Evolutionary conservation across 2,888 invertebrate species (phyloP).

Genomic region (Graphium colonna): DNA sequence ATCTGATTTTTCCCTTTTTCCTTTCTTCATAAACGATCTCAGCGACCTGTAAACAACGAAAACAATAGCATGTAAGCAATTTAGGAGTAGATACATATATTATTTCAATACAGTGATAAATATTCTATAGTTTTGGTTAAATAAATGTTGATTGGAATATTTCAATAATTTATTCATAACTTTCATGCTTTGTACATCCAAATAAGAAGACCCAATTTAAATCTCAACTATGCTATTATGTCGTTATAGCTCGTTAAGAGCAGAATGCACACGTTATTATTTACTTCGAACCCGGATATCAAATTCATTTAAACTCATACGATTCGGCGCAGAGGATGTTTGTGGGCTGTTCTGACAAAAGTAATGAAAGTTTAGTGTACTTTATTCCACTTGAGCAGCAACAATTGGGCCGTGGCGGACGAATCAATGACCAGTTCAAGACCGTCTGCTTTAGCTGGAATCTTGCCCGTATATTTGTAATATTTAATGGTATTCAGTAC

Average conservation of each 20-base stretch:
- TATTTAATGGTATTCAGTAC: no score
- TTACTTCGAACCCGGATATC: background rate
- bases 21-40: slow-evolving; percentile 73
- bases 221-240: background rate
- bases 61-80: background rate
- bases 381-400: slow-evolving; percentile 69
- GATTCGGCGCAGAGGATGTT: slow-evolving; percentile 52
- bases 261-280: slow-evolving; percentile 6
- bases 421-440: slow-evolving; percentile 27
- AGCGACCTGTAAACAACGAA: slow-evolving; percentile 62
- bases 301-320: slow-evolving; percentile 34
- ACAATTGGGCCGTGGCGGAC: slow-evolving; percentile 60
- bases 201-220: no score
- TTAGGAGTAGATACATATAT: no score
- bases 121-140: no score
- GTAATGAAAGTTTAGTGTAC: slow-evolving; percentile 69
- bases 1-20: slow-evolving; percentile 52
- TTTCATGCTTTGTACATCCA: no score
- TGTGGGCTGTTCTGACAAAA: slow-evolving; percentile 60
- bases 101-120: background rate
- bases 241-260: slow-evolving; percentile 1
- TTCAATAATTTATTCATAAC: no score
- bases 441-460: background rate
- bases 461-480: background rate
- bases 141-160: no score